phyloP scores from a whole-genome alignment of 2,888 invertebrate species.

The Temnothorax ravouxi region DNA sequence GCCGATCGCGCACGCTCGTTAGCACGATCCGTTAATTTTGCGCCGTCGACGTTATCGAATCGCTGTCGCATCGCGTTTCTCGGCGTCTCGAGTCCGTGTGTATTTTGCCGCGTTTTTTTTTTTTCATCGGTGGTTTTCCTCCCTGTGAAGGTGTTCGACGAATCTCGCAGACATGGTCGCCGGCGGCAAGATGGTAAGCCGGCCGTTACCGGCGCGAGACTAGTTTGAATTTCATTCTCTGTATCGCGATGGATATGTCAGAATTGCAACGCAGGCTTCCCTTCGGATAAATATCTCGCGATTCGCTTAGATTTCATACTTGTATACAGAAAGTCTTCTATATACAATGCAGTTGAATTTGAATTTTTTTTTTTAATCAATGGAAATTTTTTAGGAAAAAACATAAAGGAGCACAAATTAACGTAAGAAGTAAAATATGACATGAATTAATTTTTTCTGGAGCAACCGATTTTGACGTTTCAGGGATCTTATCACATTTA shows the following conservation, averaged over 20 bases:
- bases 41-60: constrained; percentile 6
- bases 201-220: constrained; percentile 9
- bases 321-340: not conserved
- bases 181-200: constrained; percentile 83
- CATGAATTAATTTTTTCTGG: not conserved
- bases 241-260: not conserved
- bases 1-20: constrained; percentile 52
- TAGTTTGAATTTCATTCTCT: not conserved
- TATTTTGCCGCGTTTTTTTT: not conserved
- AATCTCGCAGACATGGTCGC: constrained; percentile 80
- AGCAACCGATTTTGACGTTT: not conserved
- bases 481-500: too few species aligned
- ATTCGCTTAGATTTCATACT: not conserved
- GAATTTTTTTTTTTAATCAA: not conserved
- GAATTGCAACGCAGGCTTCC: too few species aligned
- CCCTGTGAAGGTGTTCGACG: constrained; percentile 29
- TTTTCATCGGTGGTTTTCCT: not conserved
- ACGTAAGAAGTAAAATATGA: not conserved
- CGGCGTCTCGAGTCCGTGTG: not conserved
- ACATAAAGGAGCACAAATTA: not conserved
- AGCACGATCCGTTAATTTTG: constrained; percentile 31
- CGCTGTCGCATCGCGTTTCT: constrained; percentile 14
- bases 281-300: not conserved
- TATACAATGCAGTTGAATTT: not conserved
- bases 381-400: not conserved